Conservation (phyloP, 2,113 vertebrate genomes). For the Lasiurus borealis region DNA sequence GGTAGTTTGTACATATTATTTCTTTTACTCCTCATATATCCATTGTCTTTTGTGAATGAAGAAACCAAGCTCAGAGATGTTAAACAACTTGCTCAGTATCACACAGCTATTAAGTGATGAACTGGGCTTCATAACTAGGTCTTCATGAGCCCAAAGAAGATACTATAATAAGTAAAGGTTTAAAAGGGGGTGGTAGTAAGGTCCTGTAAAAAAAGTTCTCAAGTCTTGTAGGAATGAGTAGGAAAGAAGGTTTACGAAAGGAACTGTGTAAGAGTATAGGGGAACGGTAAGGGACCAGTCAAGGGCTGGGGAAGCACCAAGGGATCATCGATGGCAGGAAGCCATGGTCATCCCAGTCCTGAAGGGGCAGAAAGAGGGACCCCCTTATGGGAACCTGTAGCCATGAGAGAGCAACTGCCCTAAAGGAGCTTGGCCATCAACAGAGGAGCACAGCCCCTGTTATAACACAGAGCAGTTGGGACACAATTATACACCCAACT, state of each 20-base stretch:
- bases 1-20: background rate
- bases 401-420: background rate
- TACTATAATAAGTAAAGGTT: background rate
- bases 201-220: background rate
- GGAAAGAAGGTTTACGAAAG: background rate
- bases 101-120: background rate
- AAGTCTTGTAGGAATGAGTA: background rate
- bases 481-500: background rate
- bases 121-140: conserved; percentile 12
- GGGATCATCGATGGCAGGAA: background rate
- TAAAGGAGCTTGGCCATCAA: background rate
- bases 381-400: background rate
- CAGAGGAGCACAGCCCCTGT: background rate
- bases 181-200: background rate
- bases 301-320: background rate
- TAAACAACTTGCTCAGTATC: background rate
- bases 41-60: background rate
- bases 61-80: background rate
- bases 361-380: background rate
- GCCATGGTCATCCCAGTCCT: background rate
- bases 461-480: background rate
- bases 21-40: conserved; percentile 14
- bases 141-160: background rate
- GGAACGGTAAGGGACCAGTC: background rate
- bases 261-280: background rate